A percentile compares a stretch with the other conserved stretches of the same genome.
Conservation (phyloP, 2,113 vertebrate species). For the Prolemur simus region DNA sequence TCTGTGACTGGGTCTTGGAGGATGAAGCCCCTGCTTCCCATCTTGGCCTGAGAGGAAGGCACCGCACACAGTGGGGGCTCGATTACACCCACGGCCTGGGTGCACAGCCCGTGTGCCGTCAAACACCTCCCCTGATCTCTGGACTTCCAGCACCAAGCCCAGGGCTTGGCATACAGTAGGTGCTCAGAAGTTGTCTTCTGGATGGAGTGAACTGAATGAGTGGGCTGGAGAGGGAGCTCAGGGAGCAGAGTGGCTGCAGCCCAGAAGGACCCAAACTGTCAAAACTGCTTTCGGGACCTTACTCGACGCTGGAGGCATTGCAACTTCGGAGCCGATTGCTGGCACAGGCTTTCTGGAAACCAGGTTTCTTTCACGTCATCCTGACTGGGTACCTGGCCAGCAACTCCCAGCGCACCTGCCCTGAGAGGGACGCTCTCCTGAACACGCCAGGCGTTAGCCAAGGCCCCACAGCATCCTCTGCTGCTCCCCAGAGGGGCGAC, state of each 20-base stretch:
- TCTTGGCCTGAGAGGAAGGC: too few species aligned
- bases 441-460: rapidly evolving
- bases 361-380: rapidly evolving
- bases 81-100: neutral
- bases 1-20: neutral
- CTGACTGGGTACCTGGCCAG: neutral
- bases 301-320: neutral
- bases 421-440: neutral
- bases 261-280: neutral
- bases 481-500: neutral
- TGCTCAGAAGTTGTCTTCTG: neutral
- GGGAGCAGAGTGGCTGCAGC: neutral
- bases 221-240: neutral
- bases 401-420: neutral
- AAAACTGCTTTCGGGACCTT: neutral
- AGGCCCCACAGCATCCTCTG: rapidly evolving
- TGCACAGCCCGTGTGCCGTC: neutral
- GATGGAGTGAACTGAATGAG: neutral
- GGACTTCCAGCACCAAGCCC: neutral
- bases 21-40: neutral
- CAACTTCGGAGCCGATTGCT: neutral
- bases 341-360: neutral
- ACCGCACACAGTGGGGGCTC: too few species aligned
- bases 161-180: neutral
- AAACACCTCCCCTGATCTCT: neutral